Conservation (phyloP, 1,140 invertebrate species). For the Ctenoplectra terminalis region DNA sequence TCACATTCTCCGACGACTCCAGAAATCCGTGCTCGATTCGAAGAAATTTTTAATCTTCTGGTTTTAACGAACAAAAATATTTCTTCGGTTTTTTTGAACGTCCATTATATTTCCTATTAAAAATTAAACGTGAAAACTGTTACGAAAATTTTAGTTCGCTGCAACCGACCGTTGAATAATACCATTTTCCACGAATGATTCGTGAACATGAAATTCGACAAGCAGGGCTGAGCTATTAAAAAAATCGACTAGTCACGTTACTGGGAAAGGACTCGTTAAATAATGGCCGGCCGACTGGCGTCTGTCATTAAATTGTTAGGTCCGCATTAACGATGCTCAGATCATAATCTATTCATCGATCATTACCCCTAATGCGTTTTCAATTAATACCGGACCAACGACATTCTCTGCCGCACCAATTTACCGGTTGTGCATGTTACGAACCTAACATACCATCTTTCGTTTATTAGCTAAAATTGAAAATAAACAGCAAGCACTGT, state of each 20-base stretch:
- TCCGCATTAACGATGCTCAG: slow-evolving; percentile 75
- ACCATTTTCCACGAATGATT: slow-evolving; percentile 13
- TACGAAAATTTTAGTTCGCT: background rate
- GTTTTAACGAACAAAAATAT: background rate
- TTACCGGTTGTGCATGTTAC: too few relatives aligned
- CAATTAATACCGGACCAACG: slow-evolving; percentile 71
- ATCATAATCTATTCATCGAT: slow-evolving; percentile 76
- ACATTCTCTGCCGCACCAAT: slow-evolving; percentile 1
- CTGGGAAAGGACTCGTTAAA: slow-evolving; percentile 66
- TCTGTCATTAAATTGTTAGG: slow-evolving; percentile 80
- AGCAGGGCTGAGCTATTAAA: slow-evolving; percentile 27
- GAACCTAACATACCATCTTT: too few relatives aligned
- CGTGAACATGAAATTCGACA: slow-evolving; percentile 14
- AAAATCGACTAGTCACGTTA: slow-evolving; percentile 70
- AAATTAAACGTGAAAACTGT: background rate
- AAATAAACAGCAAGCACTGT: too few relatives aligned
- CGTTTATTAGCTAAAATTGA: too few relatives aligned
- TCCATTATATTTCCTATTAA: background rate
- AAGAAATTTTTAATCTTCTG: background rate
- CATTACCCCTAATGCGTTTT: slow-evolving; percentile 74
- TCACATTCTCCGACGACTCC: slow-evolving; percentile 19
- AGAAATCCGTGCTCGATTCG: background rate
- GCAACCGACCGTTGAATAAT: slow-evolving; percentile 17
- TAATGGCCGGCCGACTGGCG: slow-evolving; percentile 72
- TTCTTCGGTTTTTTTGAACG: background rate